These are phyloP conservation scores for Chaetops frenatus DNA, from an alignment of 2,113 vertebrate genomes.

Conservation along the genomic window DNA sequence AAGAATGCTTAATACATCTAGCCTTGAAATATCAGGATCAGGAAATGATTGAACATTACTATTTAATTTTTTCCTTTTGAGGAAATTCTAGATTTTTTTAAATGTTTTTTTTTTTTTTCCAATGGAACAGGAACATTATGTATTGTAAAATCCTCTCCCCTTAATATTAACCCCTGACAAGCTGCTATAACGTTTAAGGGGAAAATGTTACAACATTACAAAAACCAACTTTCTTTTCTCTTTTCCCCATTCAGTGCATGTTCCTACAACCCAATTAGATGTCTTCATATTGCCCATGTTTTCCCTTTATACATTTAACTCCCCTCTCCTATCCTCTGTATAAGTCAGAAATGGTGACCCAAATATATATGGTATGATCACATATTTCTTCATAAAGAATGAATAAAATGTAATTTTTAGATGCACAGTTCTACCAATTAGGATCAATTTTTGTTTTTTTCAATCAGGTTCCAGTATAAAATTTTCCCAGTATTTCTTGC, in stretches of 20 bases:
- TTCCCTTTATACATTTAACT: background rate
- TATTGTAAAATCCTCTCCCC: background rate
- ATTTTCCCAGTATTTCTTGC: background rate
- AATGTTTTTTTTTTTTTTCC: background rate
- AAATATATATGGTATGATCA: background rate
- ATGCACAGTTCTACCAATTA: background rate
- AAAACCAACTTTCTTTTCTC: background rate
- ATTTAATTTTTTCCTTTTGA: background rate
- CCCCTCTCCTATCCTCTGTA: background rate
- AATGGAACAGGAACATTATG: background rate
- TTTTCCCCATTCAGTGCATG: background rate
- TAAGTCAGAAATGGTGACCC: background rate
- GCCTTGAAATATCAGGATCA: background rate
- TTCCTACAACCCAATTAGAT: background rate
- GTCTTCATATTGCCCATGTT: background rate
- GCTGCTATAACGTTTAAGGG: rapidly evolving
- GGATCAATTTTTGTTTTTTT: background rate
- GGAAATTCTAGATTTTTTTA: background rate
- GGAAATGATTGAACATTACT: background rate
- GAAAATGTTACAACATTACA: background rate
- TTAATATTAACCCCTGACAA: background rate
- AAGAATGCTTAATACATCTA: background rate
- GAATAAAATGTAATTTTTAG: background rate
- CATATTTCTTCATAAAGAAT: background rate
- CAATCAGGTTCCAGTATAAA: background rate